Base-by-base conservation (phyloP, 2,888 invertebrate genomes). In the Proisotoma minuta region DNA sequence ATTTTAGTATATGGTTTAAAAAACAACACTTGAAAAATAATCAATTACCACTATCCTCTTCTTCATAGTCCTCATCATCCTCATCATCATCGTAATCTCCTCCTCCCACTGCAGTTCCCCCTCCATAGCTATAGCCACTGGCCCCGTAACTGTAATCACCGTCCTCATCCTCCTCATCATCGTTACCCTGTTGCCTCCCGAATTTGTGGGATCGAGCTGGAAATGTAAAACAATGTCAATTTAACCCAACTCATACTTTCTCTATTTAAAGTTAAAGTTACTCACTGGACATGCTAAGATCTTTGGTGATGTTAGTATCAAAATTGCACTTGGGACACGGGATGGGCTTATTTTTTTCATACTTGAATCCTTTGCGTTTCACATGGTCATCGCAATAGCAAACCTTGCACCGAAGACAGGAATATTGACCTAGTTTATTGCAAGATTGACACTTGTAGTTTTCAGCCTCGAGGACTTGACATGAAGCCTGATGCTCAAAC, bases 321-420 rank as follows among this genome's bases (percentile, higher is more conserved):
- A 87, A 93, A 68, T 87, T 85, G 82, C 96, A 97, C 80, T 94
- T 94, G 27, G 97, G 96, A 76, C 96, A 97, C 15, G 96, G 95
- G 76, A 91, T 84, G 4, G 85, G 80, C 75, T 88, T 88, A 74
- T 88, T 88, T 76, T 89, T 89, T 18, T 87, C 87, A 77, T 91
- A 91, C 76, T 91, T 92, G 76, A 91, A 89, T 1, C 91, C 91
- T 80, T 91, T 91, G 66, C 96, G 85, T 60, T 87, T 84, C 64
- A 96, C 94, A 80, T 97, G 96, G 80, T 96, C 96, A 75, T 95
- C 95, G 79, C 96, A 97, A 80, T 90, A 97, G 79, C 95, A 96
- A 2, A 88, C 88, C 81, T 97, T 97, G 81, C 97, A 97, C 75
- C 91, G 85, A 75, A 97, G 82, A 78, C 96, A 97, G 2, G 95